These are phyloP conservation scores for Patiria miniata DNA, from an alignment of 35 echinoderm and acorn worm genomes.

Conservation along the genomic window DNA sequence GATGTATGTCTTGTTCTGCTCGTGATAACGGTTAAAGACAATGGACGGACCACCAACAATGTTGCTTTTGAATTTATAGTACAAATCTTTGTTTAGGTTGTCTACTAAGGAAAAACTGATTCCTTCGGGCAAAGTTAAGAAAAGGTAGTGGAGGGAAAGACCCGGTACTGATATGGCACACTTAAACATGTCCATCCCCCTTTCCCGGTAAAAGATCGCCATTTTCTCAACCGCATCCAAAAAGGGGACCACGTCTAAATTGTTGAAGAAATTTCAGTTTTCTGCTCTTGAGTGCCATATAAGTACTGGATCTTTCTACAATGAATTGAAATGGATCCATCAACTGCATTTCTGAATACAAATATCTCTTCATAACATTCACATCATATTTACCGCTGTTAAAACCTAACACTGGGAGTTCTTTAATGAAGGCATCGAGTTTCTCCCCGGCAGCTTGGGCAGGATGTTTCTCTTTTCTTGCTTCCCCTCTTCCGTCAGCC, in stretches of 20 bases:
- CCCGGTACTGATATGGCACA: slow-evolving; percentile 52
- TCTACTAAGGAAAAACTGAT: slow-evolving; percentile 35
- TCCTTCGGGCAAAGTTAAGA: not conserved
- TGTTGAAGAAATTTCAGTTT: slow-evolving; percentile 52
- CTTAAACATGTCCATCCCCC: slow-evolving; percentile 50
- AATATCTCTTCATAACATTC: too few relatives aligned
- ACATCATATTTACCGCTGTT: too few relatives aligned
- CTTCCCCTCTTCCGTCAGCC: too few relatives aligned
- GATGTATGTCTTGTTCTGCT: slow-evolving; percentile 45
- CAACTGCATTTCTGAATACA: too few relatives aligned
- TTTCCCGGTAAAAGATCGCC: slow-evolving; percentile 42
- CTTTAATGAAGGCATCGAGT: too few relatives aligned
- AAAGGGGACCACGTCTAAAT: slow-evolving; percentile 52
- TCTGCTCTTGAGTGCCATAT: slow-evolving; percentile 10
- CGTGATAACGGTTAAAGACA: slow-evolving; percentile 54
- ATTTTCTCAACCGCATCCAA: slow-evolving; percentile 58
- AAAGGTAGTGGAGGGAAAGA: slow-evolving; percentile 48
- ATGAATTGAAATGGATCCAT: too few relatives aligned
- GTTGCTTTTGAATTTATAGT: slow-evolving; percentile 45
- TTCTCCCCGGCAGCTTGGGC: too few relatives aligned
- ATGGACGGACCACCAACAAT: slow-evolving; percentile 59
- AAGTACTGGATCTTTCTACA: not conserved
- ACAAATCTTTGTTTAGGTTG: slow-evolving; percentile 46
- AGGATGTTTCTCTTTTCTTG: too few relatives aligned
- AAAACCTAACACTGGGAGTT: too few relatives aligned